These are phyloP conservation scores for Drosophila colorata DNA, from an alignment of 2,888 invertebrate genomes.

Conservation along the genomic window DNA sequence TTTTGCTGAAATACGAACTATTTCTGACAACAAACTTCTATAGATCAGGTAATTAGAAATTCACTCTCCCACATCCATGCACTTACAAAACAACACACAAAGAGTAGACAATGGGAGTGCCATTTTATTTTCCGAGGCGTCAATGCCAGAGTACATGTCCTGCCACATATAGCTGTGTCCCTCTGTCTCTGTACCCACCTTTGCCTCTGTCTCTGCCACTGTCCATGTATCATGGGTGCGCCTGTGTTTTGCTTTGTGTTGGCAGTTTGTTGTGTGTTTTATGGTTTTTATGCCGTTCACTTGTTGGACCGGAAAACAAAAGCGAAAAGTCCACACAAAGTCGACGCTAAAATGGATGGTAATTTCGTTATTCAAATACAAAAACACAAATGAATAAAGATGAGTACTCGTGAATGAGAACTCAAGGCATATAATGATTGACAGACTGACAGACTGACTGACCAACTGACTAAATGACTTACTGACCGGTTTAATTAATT, in stretches of 20 bases:
- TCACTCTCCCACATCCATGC: conserved; percentile 9
- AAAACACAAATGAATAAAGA: conserved; percentile 36
- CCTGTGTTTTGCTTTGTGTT: conserved; percentile 34
- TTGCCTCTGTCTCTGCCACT: conserved; percentile 11
- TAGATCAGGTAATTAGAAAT: conserved; percentile 17
- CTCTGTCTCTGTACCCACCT: neutral
- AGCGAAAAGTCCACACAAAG: conserved; percentile 32
- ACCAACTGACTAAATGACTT: conserved; percentile 31
- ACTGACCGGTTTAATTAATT: conserved; percentile 29
- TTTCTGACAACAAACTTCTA: neutral
- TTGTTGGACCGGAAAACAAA: conserved; percentile 40
- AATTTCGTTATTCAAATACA: conserved; percentile 73
- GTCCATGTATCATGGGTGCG: conserved; percentile 2
- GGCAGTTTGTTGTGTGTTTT: conserved; percentile 54
- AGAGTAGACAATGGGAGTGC: conserved; percentile 57
- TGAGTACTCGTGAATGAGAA: conserved; percentile 22
- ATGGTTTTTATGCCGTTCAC: conserved; percentile 57
- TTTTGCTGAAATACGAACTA: neutral
- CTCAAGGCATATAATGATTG: conserved; percentile 18
- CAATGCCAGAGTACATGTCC: conserved; percentile 20
- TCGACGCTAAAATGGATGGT: conserved; percentile 52
- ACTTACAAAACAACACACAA: conserved; percentile 26
- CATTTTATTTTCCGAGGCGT: conserved; percentile 42
- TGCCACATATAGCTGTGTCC: conserved; percentile 10
- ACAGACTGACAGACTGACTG: conserved; percentile 8